Base-by-base conservation (phyloP, 2,888 invertebrate species). In the Phyto melanocephala region DNA sequence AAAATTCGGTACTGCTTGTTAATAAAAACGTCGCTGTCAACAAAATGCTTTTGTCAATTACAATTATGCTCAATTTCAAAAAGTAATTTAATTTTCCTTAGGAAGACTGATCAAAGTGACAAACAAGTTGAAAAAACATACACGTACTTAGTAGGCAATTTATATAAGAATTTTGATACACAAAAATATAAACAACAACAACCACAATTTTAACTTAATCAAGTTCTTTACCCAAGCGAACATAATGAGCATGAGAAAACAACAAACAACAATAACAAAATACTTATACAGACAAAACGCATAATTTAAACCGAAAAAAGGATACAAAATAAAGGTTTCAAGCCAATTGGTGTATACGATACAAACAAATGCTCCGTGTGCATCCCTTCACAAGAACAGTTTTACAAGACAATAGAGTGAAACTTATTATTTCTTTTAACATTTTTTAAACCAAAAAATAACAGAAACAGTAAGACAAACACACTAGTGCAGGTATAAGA, bases 211-310 rank as follows among this genome's bases (percentile, higher is more conserved):
- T 40, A 50, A 33, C 40, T 28, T 15, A 58, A 40, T 40, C 13
- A 86, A 87, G 87, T 86, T 87, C 86, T 84, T 86, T 86, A 87
- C 86, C 86, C 85, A 80, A 85, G 87, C 87, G 87, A 86, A 86
- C 74, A 84, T 87, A 88, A 89, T 87, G 63, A 85, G 85, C 86
- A 86, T 88, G 89, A 86, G 88, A 88, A 89, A 84, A 84, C 33
- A 54, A 62, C 47, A 70, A 72, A 65, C 85, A 80, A 65, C 67
- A 52, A 56, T 62, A 45, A 60, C 71, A 60, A 47, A 60, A 17
- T 10, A 22, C 37, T 24, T 37, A 65, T 35, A 45, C 65, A 75
- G 54, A 37, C 24, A 45, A 47, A 67, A 17, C 13, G 17, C 37
- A n/a, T 62, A 8, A 15, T 35, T 70, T 13, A 3, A 4, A 35